Evolutionary conservation across 2,888 invertebrate species (phyloP), one percentile per base, ranked within the genome.

Genomic region (Alloscopus bannaensis): DNA sequence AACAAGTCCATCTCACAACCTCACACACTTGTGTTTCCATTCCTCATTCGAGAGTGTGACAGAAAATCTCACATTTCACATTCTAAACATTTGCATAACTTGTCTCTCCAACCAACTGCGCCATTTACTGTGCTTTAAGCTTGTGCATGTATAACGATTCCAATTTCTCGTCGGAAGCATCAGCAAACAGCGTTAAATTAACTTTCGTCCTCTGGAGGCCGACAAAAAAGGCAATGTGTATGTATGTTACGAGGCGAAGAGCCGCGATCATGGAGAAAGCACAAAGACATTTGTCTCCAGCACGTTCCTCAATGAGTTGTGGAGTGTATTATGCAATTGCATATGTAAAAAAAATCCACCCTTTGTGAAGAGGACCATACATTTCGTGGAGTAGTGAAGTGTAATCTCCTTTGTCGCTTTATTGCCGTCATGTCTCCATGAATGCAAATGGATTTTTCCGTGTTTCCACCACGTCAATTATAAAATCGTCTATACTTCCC

Each of bases 141-240:
- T 50, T 50, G 18, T 20, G n/a, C n/a, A n/a, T 52, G 52, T 52
- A 22, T 52, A 22, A 52, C 20, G 22, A 28, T 66, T 52, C 52
- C 76, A 83, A 76, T 80, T 81, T 81, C 80, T 81, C 80, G 80
- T 81, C 77, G 80, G 18, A 59, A 47, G 47, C 64, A n/a, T n/a
- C n/a, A 82, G 85, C 84, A 85, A 77, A 81, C 59, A 79, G 85
- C 84, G 85, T 85, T 85, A 85, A 85, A 85, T 85, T 85, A 85
- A 83, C 82, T 83, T 69, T 66, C 57, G 60, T 75, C 75, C 85
- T 85, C 84, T 73, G 71, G 83, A 83, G 84, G 80, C 69, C 81
- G 76, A 50, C 65, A 71, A 79, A 57, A 68, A 79, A 79, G 71
- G 66, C 66, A 50, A 72, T 79, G 65, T 79, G 65, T 78, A 78